These are phyloP conservation scores for Wasmannia auropunctata DNA, from an alignment of 1,140 invertebrate species.

Conservation along the genomic window DNA sequence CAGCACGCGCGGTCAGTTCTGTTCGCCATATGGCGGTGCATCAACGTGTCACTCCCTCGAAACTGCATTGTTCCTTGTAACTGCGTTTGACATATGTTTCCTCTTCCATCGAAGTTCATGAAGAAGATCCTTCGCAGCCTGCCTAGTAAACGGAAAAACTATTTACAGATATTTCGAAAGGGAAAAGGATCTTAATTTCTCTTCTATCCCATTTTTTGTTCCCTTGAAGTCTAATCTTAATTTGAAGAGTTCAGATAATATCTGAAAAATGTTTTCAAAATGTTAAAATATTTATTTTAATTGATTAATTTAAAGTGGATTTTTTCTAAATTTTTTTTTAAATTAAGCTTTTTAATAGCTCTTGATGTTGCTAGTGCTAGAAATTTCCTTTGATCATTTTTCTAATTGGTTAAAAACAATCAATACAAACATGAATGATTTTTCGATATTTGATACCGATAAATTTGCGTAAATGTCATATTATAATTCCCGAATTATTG, in stretches of 20 bases:
- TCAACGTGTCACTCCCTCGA: slow-evolving; percentile 67
- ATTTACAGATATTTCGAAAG: slow-evolving; percentile 16
- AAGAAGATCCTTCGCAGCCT: not conserved
- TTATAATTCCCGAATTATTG: not conserved
- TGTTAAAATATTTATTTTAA: too few relatives aligned
- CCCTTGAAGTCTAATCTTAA: not conserved
- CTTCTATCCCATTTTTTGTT: too few relatives aligned
- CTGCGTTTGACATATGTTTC: slow-evolving; percentile 73
- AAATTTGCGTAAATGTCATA: not conserved
- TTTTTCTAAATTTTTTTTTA: not conserved
- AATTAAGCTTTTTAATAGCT: not conserved
- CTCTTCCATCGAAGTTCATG: slow-evolving; percentile 25
- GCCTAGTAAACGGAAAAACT: slow-evolving; percentile 2
- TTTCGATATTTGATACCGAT: not conserved
- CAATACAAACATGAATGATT: not conserved
- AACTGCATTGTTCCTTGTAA: slow-evolving; percentile 75
- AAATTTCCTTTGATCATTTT: slow-evolving; percentile 4
- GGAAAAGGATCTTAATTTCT: too few relatives aligned
- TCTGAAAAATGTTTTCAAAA: too few relatives aligned
- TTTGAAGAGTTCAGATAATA: too few relatives aligned
- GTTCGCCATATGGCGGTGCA: slow-evolving; percentile 76
- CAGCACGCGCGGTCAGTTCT: slow-evolving; percentile 59
- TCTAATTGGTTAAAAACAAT: not conserved
- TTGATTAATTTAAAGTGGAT: too few relatives aligned
- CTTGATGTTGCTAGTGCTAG: not conserved